Conservation (phyloP, 1,140 invertebrate species). For the Physella acuta region DNA sequence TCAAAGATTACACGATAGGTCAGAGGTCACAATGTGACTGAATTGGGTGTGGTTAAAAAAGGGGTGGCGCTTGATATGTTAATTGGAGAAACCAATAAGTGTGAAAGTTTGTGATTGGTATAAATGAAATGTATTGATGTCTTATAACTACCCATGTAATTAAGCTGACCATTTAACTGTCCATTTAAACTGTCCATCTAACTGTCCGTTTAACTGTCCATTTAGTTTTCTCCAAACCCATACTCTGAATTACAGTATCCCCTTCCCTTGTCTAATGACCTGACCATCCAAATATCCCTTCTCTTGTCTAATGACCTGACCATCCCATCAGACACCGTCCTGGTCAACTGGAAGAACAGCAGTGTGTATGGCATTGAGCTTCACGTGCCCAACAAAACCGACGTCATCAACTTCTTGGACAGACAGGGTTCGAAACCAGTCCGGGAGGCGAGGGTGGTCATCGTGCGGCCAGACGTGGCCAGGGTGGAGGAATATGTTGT, state of each 20-base stretch:
- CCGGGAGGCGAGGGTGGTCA: conserved; percentile 40
- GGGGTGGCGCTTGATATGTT: too few relatives aligned
- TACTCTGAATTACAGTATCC: too few relatives aligned
- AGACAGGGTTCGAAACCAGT: conserved; percentile 24
- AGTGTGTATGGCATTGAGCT: conserved; percentile 26
- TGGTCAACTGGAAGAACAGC: neutral
- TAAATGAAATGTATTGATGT: too few relatives aligned
- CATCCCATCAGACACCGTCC: neutral
- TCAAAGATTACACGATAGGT: too few relatives aligned
- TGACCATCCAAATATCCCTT: neutral
- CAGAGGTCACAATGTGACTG: too few relatives aligned
- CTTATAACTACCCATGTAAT: too few relatives aligned
- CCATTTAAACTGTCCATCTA: neutral
- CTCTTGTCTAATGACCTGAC: neutral
- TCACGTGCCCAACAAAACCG: conserved; percentile 24
- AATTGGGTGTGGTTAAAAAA: too few relatives aligned
- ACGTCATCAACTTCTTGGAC: conserved; percentile 34
- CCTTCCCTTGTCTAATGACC: too few relatives aligned
- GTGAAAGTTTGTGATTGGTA: too few relatives aligned
- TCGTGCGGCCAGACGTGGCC: conserved; percentile 32
- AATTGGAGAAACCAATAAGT: too few relatives aligned
- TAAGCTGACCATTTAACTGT: too few relatives aligned
- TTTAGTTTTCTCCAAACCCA: neutral
- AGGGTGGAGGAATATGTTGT: conserved; percentile 44
- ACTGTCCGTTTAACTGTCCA: neutral